These are phyloP conservation scores for Nycticorax nycticorax DNA, from an alignment of 2,113 vertebrate genomes.

Conservation along the genomic window DNA sequence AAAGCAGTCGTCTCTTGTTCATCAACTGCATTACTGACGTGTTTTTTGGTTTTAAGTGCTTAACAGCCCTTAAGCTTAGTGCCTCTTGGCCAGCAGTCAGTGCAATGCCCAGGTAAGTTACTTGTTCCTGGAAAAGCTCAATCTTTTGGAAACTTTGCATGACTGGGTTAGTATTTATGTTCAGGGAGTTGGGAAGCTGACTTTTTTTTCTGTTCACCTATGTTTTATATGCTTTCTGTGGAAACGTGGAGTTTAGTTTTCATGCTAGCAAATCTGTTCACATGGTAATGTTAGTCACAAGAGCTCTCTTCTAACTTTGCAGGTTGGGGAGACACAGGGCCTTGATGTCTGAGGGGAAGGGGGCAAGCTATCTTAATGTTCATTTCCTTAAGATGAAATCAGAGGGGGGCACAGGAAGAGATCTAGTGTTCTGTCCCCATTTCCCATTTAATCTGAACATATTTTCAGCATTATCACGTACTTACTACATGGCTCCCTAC, in stretches of 20 bases:
- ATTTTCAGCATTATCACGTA: background rate
- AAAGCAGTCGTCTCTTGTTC: background rate
- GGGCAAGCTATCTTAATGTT: background rate
- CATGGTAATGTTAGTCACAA: background rate
- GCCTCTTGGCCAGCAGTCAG: background rate
- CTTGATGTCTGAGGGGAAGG: background rate
- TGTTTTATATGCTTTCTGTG: background rate
- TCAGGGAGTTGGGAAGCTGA: background rate
- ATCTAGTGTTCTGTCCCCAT: fast-evolving
- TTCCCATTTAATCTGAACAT: background rate
- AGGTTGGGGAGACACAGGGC: background rate
- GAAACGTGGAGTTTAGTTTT: background rate
- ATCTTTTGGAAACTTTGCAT: background rate
- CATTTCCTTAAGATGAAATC: background rate
- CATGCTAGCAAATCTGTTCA: background rate
- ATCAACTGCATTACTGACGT: background rate
- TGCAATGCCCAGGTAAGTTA: background rate
- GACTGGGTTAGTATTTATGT: background rate
- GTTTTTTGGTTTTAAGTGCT: background rate
- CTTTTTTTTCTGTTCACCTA: background rate
- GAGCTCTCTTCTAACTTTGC: background rate
- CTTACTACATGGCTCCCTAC: background rate
- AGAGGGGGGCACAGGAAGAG: background rate
- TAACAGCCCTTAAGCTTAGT: background rate
- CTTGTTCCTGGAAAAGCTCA: background rate